Evolutionary conservation across 2,113 vertebrate species (phyloP).

Genomic region (Heterotis niloticus): DNA sequence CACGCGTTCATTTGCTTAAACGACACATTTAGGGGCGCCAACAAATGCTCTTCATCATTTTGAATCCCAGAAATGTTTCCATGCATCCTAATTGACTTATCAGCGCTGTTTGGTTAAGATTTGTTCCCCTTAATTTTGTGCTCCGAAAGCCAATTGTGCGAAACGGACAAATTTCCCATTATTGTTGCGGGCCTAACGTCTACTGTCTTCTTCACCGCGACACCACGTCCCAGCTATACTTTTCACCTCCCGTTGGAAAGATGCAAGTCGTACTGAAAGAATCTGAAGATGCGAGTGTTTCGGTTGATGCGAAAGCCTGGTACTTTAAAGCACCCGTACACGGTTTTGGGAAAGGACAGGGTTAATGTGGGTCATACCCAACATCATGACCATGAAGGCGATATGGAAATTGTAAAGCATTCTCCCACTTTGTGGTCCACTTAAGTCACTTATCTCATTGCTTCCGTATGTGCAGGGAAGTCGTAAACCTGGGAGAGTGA

Average conservation of each 20-base stretch:
- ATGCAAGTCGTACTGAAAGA: neutral
- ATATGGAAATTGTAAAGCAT: conserved; percentile 31
- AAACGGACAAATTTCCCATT: neutral
- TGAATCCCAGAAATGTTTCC: neutral
- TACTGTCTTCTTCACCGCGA: neutral
- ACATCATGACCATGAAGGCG: conserved; percentile 16
- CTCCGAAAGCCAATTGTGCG: neutral
- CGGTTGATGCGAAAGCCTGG: neutral
- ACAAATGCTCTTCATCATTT: conserved; percentile 10
- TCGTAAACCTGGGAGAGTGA: conserved; percentile 32
- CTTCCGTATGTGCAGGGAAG: conserved; percentile 23
- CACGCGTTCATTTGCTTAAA: neutral
- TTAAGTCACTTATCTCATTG: conserved; percentile 39
- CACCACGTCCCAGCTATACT: neutral
- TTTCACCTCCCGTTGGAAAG: neutral
- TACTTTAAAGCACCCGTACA: no score
- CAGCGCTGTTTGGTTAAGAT: conserved; percentile 17
- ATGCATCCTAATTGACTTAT: conserved; percentile 10
- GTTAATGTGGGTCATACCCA: neutral
- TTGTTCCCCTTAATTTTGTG: neutral
- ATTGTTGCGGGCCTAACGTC: neutral
- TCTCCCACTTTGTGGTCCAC: conserved; percentile 32
- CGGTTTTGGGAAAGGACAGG: neutral
- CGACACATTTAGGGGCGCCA: neutral
- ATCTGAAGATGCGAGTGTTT: neutral